These are phyloP conservation scores for Pteronotus mesoamericanus DNA, from an alignment of 2,797 vertebrate genomes.

Conservation along the genomic window DNA sequence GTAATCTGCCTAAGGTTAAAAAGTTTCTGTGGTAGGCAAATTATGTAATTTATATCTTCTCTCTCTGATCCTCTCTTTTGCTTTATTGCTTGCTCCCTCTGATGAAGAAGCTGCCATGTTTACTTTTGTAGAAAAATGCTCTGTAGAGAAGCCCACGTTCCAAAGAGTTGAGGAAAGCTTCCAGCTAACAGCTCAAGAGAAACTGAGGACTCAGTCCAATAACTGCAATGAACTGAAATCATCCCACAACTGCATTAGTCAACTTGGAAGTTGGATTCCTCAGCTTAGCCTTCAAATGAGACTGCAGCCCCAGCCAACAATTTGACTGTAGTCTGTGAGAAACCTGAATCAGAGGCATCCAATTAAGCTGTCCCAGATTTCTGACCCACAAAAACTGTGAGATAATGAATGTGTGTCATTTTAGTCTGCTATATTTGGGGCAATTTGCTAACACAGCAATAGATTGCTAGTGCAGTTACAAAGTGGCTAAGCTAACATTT, in stretches of 20 bases:
- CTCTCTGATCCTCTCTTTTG: neutral
- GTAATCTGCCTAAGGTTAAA: neutral
- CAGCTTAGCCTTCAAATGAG: neutral
- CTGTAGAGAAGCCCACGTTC: neutral
- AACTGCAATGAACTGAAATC: neutral
- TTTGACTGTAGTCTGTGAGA: neutral
- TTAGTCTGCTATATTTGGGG: neutral
- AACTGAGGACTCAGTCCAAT: neutral
- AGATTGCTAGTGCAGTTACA: neutral
- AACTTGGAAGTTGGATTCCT: neutral
- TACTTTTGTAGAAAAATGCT: neutral
- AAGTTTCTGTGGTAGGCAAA: neutral
- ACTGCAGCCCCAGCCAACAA: neutral
- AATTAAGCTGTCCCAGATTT: neutral
- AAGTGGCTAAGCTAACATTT: neutral
- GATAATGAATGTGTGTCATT: neutral
- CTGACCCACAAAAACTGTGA: neutral
- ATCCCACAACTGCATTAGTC: neutral
- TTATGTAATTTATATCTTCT: neutral
- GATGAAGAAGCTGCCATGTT: neutral
- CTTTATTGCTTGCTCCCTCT: neutral
- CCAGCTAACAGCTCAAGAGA: neutral
- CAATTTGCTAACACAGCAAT: neutral
- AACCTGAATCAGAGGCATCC: neutral
- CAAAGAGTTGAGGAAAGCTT: neutral